These are phyloP conservation scores for Sminthurides aquaticus DNA, from an alignment of 2,888 invertebrate genomes.

Conservation along the genomic window DNA sequence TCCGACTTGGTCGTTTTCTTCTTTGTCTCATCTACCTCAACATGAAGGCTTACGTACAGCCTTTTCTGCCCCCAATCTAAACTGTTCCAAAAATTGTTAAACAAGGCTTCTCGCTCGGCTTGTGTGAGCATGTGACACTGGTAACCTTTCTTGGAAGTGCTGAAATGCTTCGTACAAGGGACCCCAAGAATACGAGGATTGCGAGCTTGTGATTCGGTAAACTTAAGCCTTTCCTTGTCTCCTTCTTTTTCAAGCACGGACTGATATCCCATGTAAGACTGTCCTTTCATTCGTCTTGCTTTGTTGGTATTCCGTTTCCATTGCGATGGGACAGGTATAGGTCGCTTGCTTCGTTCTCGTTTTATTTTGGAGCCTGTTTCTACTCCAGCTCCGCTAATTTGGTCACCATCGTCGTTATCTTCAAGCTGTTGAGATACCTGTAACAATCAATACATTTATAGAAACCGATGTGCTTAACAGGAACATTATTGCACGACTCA, in stretches of 20 bases:
- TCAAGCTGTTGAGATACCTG: no score
- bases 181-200: background rate
- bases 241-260: background rate
- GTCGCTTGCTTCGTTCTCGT: background rate
- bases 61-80: conserved; percentile 17
- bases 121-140: conserved; percentile 16
- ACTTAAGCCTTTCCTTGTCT: background rate
- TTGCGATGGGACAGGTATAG: background rate
- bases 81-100: conserved; percentile 26
- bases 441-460: no score
- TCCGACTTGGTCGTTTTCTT: background rate
- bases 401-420: background rate
- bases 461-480: no score
- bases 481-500: no score
- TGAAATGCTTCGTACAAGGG: conserved; percentile 6
- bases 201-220: background rate
- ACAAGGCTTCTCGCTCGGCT: conserved; percentile 19
- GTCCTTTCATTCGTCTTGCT: conserved; percentile 6
- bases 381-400: background rate
- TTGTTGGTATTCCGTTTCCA: conserved; percentile 10
- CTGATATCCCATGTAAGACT: conserved; percentile 5
- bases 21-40: background rate
- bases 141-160: conserved; percentile 2
- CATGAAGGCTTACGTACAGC: conserved; percentile 5
- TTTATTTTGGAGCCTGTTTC: background rate